Percentiles rank a stretch among this genome's conserved stretches.
Evolutionary conservation across 2,113 vertebrate species (phyloP).

Genomic region (Irena cyanogastra): DNA sequence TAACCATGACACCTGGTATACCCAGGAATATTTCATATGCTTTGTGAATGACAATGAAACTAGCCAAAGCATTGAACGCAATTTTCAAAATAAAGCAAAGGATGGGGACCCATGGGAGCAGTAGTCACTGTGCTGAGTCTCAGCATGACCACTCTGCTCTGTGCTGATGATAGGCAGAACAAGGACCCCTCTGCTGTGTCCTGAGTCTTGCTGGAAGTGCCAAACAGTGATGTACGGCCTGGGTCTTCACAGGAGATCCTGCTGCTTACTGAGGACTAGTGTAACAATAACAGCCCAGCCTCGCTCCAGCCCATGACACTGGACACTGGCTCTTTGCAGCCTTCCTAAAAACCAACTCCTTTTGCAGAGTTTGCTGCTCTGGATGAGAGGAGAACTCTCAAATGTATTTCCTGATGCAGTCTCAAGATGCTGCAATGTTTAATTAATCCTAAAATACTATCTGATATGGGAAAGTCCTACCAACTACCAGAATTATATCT

Average conservation of each 20-base stretch:
- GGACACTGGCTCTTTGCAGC: background rate
- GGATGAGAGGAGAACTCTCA: background rate
- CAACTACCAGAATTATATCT: background rate
- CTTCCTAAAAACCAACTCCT: background rate
- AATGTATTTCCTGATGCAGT: background rate
- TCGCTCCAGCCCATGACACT: accelerated
- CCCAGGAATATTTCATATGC: background rate
- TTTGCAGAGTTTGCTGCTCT: background rate
- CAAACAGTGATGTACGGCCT: background rate
- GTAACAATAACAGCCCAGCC: background rate
- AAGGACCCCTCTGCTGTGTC: background rate
- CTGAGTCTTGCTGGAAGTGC: background rate
- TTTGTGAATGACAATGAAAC: background rate
- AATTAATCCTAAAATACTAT: background rate
- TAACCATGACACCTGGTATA: background rate
- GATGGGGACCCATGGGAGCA: background rate
- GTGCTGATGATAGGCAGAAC: background rate
- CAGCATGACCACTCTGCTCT: accelerated
- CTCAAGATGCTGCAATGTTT: background rate
- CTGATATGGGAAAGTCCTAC: background rate
- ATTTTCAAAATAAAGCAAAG: background rate
- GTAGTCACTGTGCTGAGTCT: background rate
- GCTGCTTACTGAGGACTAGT: background rate
- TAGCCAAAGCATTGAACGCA: background rate
- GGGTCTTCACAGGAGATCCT: accelerated